A percentile compares a stretch with the other conserved stretches of the same genome.
These are phyloP conservation scores for Adineta ricciae DNA, from an alignment of 2,888 invertebrate genomes.

Conservation along the genomic window DNA sequence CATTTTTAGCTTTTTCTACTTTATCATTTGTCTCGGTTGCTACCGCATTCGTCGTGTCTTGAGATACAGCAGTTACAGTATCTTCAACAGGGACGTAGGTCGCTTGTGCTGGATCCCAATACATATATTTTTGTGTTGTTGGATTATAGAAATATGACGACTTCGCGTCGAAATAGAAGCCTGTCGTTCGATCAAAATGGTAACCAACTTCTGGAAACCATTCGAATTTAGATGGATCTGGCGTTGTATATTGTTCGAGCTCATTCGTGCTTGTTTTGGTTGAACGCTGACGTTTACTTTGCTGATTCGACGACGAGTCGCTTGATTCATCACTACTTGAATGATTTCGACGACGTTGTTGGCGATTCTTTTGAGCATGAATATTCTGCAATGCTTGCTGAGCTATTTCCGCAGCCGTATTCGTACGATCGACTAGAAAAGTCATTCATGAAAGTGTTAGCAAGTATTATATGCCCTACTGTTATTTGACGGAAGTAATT, in stretches of 20 bases:
- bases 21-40: slow-evolving; percentile 35
- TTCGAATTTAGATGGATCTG: slow-evolving; percentile 79
- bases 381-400: neutral
- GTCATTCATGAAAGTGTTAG: neutral
- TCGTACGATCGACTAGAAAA: neutral
- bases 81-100: slow-evolving; percentile 43
- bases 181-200: slow-evolving; percentile 82
- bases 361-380: slow-evolving; percentile 36
- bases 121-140: slow-evolving; percentile 77
- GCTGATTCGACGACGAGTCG: neutral
- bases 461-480: neutral
- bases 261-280: neutral
- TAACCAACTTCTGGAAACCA: slow-evolving; percentile 90
- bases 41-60: slow-evolving; percentile 38
- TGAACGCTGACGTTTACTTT: neutral
- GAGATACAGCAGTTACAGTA: no score
- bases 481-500: slow-evolving; percentile 1
- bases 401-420: slow-evolving; percentile 25
- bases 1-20: slow-evolving; percentile 66
- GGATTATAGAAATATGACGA: slow-evolving; percentile 91
- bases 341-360: slow-evolving; percentile 37
- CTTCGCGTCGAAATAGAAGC: slow-evolving; percentile 86
- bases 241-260: slow-evolving; percentile 48
- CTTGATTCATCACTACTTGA: slow-evolving; percentile 37
- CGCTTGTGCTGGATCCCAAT: slow-evolving; percentile 66